Evolutionary conservation across 92 coral and sea anemone species (phyloP), one percentile per base, ranked within the genome.

Genomic region (Epizoanthus ramosus): DNA sequence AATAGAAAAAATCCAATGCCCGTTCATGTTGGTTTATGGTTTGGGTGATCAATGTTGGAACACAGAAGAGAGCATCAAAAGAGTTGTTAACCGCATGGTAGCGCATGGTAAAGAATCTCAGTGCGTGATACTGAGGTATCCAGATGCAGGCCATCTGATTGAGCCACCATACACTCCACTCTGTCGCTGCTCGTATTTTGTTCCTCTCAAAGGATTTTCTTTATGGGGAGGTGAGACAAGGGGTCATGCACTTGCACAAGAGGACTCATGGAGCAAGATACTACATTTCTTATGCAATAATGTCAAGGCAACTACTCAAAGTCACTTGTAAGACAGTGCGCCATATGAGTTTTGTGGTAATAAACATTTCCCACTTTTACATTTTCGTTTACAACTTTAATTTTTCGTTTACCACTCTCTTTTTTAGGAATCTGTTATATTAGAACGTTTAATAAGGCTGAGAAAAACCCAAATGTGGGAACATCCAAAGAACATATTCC

Each of bases 111-210:
- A 89, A 75, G 87, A 68, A 69, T 80, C 69, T 3, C 87, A 80
- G 74, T 85, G 91, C 47, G 64, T 79, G 13, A 77, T 86, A 8
- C 33, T 86, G 53, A 81, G 87, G 73, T 92, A 89, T 83, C 87
- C 89, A 8, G 88, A 90, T 67, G 85, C 95, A 65, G 95, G 95
- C 18, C 95, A 92, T 56, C 75, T 92, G 1, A 89, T 92, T 66
- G 92, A 92, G 71, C 95, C 95, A 6, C 95, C 95, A 14, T 89
- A 71, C 59, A 43, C 79, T 33, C 92, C 92, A 15, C 89, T 15
- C 19, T 81, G 84, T 28, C 31, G 31, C 31, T 28, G 31, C 31
- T 28, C 31, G 31, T 28, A 28, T 28, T 28, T 28, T 28, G 31
- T 28, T 28, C 31, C 31, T 28, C 31, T 28, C 31, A 28, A 28